A percentile compares a stretch with the other conserved stretches of the same genome.
Conservation (phyloP, 2,797 vertebrate genomes). For the Mastacembelus armatus region DNA sequence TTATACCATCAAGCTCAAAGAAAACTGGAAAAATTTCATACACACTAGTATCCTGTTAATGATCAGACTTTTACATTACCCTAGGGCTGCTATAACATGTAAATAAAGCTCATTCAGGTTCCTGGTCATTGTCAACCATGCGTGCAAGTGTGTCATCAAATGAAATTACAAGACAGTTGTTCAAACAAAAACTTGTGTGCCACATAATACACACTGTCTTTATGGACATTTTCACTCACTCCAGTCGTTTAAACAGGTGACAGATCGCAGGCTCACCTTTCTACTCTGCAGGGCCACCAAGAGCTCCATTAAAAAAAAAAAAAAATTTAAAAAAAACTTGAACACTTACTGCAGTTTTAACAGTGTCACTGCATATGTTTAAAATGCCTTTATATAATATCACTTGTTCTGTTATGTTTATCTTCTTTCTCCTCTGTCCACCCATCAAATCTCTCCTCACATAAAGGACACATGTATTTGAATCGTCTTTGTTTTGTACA, state of each 20-base stretch:
- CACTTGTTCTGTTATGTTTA: slow-evolving; percentile 16
- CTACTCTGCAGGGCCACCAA: background rate
- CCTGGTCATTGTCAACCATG: background rate
- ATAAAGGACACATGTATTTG: slow-evolving; percentile 47
- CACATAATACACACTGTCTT: no score
- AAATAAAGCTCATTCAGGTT: background rate
- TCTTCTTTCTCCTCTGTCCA: slow-evolving; percentile 24
- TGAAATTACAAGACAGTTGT: background rate
- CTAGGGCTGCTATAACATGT: background rate
- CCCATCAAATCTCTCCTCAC: slow-evolving; percentile 49
- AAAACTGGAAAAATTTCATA: background rate
- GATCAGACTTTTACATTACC: background rate
- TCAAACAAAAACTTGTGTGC: no score
- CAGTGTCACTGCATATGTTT: slow-evolving; percentile 25
- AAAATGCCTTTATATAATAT: slow-evolving; percentile 53
- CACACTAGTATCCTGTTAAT: background rate
- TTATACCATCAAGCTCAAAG: background rate
- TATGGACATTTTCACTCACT: no score
- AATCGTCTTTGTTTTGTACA: slow-evolving; percentile 54
- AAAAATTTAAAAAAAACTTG: background rate
- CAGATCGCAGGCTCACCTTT: slow-evolving; percentile 9
- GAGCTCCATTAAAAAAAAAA: background rate
- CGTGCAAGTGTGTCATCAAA: background rate
- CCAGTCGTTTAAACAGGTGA: slow-evolving; percentile 11
- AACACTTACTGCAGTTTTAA: slow-evolving; percentile 21